Conservation (phyloP, 2,888 invertebrate species). For the Cryptus armator region DNA sequence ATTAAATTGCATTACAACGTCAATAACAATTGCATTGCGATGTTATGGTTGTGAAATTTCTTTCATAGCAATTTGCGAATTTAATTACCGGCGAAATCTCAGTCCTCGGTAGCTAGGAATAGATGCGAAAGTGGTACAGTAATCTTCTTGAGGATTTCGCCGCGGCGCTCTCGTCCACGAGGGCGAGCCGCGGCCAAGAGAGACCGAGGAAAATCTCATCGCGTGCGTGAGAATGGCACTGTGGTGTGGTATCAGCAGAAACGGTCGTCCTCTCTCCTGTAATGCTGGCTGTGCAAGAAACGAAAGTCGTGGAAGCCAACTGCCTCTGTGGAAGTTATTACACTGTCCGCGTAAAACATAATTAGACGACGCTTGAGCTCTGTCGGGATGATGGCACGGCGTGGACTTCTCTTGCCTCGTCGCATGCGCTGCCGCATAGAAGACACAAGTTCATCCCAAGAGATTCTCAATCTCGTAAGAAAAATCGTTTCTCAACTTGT, state of each 20-base stretch:
- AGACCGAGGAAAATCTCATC: constrained; percentile 72
- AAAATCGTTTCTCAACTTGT: constrained; percentile 30
- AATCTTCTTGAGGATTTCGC: constrained; percentile 31
- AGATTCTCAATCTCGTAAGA: constrained; percentile 33
- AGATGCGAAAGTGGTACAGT: not conserved
- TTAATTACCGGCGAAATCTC: constrained; percentile 21
- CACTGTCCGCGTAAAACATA: constrained; percentile 76
- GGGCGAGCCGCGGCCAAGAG: constrained; percentile 30
- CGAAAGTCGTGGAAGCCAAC: constrained; percentile 61
- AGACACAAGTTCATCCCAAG: constrained; percentile 20
- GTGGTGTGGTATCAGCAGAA: constrained; percentile 39
- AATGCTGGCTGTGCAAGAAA: constrained; percentile 68
- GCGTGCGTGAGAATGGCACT: constrained; percentile 70
- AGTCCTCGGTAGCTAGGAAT: not conserved
- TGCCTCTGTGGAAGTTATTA: constrained; percentile 73
- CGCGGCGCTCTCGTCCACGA: constrained; percentile 7
- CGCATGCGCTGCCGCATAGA: constrained; percentile 54
- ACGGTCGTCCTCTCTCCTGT: constrained; percentile 33
- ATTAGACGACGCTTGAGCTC: constrained; percentile 74
- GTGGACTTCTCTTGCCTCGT: constrained; percentile 38
- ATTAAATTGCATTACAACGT: not conserved
- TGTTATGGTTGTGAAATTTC: constrained; percentile 6
- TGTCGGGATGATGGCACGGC: constrained; percentile 51
- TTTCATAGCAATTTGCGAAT: constrained; percentile 18
- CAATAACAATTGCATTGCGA: not conserved